Evolutionary conservation across 2,797 vertebrate species (phyloP).

Genomic region (Myiotriccus ornatus): DNA sequence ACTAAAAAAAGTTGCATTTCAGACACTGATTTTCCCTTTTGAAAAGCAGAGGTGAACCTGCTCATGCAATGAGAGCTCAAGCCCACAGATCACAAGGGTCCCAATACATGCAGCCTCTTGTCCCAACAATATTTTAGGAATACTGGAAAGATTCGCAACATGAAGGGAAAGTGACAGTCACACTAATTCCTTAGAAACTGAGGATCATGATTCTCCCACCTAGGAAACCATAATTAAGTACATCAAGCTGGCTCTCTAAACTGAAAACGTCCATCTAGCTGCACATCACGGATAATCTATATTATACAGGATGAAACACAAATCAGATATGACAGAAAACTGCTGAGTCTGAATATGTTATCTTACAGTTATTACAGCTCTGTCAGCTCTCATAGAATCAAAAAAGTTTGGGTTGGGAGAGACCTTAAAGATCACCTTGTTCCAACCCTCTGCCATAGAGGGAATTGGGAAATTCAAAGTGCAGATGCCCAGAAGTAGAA

Average conservation of each 20-base stretch:
- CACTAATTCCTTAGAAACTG: background rate
- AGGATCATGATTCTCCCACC: background rate
- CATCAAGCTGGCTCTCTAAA: background rate
- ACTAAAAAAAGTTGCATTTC: background rate
- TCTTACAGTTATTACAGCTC: background rate
- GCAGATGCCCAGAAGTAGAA: background rate
- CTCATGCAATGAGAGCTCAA: background rate
- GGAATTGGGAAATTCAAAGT: background rate
- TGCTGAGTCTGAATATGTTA: background rate
- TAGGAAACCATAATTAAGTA: background rate
- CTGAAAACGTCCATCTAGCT: background rate
- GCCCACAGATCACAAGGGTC: background rate
- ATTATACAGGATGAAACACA: background rate
- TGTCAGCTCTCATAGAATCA: background rate
- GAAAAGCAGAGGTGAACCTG: background rate
- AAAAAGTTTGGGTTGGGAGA: background rate
- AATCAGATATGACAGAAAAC: background rate
- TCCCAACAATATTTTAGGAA: background rate
- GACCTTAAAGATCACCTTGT: background rate
- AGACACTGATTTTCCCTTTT: background rate
- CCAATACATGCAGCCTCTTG: background rate
- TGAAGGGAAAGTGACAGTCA: background rate
- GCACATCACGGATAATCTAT: background rate
- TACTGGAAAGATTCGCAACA: background rate
- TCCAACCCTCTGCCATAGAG: background rate